phyloP scores from a whole-genome alignment of 2,888 invertebrate genomes.

The Cheilosia vulpina region DNA sequence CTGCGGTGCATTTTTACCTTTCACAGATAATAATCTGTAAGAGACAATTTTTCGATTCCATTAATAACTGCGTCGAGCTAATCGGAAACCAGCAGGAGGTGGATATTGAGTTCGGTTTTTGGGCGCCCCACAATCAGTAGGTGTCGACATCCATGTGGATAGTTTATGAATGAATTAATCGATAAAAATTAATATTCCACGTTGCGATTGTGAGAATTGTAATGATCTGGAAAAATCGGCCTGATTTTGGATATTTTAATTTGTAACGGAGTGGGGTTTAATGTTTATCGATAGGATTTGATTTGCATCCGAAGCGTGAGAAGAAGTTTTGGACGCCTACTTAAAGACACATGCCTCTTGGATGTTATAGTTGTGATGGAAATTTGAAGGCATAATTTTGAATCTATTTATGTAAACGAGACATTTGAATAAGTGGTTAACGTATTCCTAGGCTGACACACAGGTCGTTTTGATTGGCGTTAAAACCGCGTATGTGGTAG shows the following conservation, averaged over 20 bases:
- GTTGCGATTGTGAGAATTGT: constrained; percentile 38
- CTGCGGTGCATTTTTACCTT: constrained; percentile 24
- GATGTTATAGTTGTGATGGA: neutral
- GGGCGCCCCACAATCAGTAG: constrained; percentile 66
- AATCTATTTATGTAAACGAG: neutral
- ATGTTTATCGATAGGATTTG: constrained; percentile 36
- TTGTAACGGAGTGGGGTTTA: constrained; percentile 2
- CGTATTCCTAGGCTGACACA: no score
- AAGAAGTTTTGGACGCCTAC: constrained; percentile 15
- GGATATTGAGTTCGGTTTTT: constrained; percentile 40
- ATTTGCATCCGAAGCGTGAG: constrained; percentile 31
- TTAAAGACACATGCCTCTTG: neutral
- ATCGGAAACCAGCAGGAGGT: constrained; percentile 58
- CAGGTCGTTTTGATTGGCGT: no score
- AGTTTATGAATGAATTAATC: constrained; percentile 41
- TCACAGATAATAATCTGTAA: constrained; percentile 49
- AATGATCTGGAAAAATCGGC: constrained; percentile 8
- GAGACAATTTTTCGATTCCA: constrained; percentile 64
- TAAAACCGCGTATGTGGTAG: no score
- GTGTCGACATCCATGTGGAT: constrained; percentile 64
- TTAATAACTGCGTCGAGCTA: constrained; percentile 53
- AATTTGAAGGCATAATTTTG: neutral
- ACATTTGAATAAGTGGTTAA: no score
- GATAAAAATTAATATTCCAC: constrained; percentile 56
- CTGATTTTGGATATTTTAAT: constrained; percentile 44